Conservation (phyloP, 2,113 vertebrate species). For the Callionymus lyra region DNA sequence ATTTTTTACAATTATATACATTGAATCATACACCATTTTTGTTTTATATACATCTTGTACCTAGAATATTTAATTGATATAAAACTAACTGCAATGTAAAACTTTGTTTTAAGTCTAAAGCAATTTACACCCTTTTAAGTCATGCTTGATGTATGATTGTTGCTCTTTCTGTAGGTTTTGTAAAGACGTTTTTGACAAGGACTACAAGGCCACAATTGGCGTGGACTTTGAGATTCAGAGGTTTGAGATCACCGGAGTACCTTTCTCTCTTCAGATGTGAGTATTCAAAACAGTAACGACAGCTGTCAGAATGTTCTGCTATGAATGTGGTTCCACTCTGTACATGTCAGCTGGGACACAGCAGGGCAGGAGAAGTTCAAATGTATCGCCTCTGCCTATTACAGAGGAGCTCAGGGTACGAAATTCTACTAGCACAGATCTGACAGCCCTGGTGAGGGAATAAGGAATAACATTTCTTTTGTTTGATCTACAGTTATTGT, state of each 20-base stretch:
- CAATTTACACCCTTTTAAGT: too few relatives aligned
- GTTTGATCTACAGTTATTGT: slow-evolving; percentile 49
- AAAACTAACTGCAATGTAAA: too few relatives aligned
- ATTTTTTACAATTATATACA: too few relatives aligned
- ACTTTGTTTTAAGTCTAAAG: too few relatives aligned
- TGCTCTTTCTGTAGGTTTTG: slow-evolving; percentile 71
- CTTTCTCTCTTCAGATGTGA: slow-evolving; percentile 86
- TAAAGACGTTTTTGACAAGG: slow-evolving; percentile 77
- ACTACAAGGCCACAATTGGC: slow-evolving; percentile 90
- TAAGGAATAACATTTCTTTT: slow-evolving; percentile 3
- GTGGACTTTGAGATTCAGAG: slow-evolving; percentile 90
- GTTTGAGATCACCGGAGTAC: slow-evolving; percentile 79
- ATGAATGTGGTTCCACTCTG: slow-evolving; percentile 2
- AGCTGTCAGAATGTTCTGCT: too few relatives aligned
- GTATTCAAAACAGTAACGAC: slow-evolving; percentile 41
- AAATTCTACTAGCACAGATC: neutral
- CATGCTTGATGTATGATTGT: too few relatives aligned
- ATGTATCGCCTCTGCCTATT: slow-evolving; percentile 87
- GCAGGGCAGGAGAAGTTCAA: slow-evolving; percentile 95
- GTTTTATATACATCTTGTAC: too few relatives aligned
- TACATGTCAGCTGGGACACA: slow-evolving; percentile 81
- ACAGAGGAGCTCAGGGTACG: slow-evolving; percentile 84
- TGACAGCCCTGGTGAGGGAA: neutral
- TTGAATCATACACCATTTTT: too few relatives aligned
- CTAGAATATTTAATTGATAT: too few relatives aligned